Evolutionary conservation across 2,113 vertebrate genomes (phyloP).

Genomic region (Calidris pygmaea): DNA sequence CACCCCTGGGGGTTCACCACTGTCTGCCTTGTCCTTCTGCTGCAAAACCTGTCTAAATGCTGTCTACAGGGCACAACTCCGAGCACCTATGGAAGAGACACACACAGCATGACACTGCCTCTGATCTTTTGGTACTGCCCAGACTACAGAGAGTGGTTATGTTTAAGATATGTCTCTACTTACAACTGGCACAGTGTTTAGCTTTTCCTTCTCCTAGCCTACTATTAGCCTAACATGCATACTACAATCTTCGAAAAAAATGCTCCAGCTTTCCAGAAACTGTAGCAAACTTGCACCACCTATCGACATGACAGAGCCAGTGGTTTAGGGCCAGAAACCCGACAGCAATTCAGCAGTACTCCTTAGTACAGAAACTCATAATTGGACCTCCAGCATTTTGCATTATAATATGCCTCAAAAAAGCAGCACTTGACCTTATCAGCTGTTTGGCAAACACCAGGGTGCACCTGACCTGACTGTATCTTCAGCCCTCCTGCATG

Average conservation of each 20-base stretch:
- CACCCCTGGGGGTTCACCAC: not conserved
- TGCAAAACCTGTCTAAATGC: not conserved
- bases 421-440: fast-evolving
- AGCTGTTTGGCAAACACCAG: not conserved
- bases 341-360: not conserved
- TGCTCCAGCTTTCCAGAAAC: not conserved
- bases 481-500: not conserved
- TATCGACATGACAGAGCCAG: not conserved
- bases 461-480: not conserved
- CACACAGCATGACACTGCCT: not conserved
- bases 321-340: not conserved
- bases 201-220: not conserved
- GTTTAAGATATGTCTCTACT: not conserved
- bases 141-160: not conserved
- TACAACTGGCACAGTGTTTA: not conserved
- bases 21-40: not conserved
- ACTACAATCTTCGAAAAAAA: not conserved
- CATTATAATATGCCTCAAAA: fast-evolving
- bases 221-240: fast-evolving
- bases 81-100: not conserved
- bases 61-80: not conserved
- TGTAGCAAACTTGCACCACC: conserved; percentile 32
- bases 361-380: fast-evolving
- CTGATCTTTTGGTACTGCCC: not conserved
- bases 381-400: not conserved